Evolutionary conservation across 2,797 vertebrate species (phyloP), one percentile per base, ranked within the genome.

Genomic region (Adrianichthys oophorus): DNA sequence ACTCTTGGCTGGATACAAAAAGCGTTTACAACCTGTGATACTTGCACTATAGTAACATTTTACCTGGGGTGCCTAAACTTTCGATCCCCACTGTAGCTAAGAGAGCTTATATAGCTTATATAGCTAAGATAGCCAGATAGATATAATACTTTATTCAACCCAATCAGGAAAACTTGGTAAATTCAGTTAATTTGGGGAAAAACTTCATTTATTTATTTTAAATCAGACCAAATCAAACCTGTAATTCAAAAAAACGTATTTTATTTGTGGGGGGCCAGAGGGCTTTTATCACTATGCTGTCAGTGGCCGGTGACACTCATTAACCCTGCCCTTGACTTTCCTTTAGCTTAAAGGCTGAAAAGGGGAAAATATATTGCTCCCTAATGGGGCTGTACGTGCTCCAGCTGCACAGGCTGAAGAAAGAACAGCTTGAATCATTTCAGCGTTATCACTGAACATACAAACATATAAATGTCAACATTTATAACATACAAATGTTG

Each of bases 311-410:
- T 49, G 5, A 40, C 62, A 41, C 41, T 57, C 49, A 49, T 61
- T 65, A 62, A 65, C 29, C 49, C 41, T 45, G 53, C 42, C 52
- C 62, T 71, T 65, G 58, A 71, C 19, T 57, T 45, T 62, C 41
- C 15, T 52, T 53, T 58, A 54, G 62, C 62, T 37, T 14, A 14
- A 26, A 41, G 62, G 62, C 62, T 42, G 16, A 10, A 26, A 41
- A 57, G 48, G 13, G 48, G 59, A 65, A 56, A 23, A 48, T 21
- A 21, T 40, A 44, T 48, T 49, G 52, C 56, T 51, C 43, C 23
- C 47, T 45, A 24, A 6, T 41, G 26, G 15, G 32, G 26, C 15
- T n/a, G 45, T 17, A 4, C 0, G 42, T 14, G 19, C 51, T 59
- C 17, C 48, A 65, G 52, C 57, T 58, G 17, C 15, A 50, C 24